These are phyloP conservation scores for Bubo scandiacus DNA, from an alignment of 2,113 vertebrate species.

Conservation along the genomic window DNA sequence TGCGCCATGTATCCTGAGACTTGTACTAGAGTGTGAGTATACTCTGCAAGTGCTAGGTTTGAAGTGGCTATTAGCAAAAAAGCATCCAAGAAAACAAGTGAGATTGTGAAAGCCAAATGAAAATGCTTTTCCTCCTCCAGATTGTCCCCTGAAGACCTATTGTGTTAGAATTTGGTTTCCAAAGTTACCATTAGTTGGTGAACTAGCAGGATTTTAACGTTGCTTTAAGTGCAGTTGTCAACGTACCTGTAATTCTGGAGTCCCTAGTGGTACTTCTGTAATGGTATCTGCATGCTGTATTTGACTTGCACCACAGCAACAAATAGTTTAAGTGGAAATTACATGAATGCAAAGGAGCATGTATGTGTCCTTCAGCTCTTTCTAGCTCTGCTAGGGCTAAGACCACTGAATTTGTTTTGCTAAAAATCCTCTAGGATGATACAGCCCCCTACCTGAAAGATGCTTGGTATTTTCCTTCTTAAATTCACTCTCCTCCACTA, in stretches of 20 bases:
- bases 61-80: neutral
- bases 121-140: constrained; percentile 8
- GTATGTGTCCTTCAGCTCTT: neutral
- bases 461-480: neutral
- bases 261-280: neutral
- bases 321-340: neutral
- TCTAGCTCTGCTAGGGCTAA: neutral
- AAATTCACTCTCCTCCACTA: neutral
- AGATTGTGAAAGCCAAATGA: constrained; percentile 11
- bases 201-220: neutral
- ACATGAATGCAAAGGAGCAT: neutral
- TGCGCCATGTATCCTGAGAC: neutral
- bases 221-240: neutral
- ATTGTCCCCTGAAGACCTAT: neutral
- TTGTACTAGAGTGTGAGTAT: too few species aligned
- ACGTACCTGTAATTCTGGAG: neutral
- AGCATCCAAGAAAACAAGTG: neutral
- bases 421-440: neutral
- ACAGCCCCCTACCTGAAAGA: neutral
- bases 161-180: neutral
- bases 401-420: neutral
- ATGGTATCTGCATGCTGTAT: neutral
- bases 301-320: neutral
- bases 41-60: neutral
- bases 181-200: neutral